These are phyloP conservation scores for Pseudochromis fuscus DNA, from an alignment of 2,797 vertebrate genomes.

Conservation along the genomic window DNA sequence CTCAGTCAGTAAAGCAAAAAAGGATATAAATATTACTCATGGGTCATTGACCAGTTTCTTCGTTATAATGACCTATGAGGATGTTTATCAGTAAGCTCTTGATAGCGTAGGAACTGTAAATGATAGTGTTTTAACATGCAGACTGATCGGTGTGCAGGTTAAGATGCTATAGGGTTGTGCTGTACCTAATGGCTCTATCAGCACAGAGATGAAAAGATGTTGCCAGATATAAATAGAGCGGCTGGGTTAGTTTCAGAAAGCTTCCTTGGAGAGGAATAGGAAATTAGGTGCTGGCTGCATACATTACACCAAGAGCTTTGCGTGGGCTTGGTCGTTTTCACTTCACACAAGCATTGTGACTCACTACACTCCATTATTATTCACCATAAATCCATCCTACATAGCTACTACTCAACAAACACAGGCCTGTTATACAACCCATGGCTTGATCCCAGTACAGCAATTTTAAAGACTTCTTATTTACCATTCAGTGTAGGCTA, in stretches of 20 bases:
- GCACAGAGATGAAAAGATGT: constrained; percentile 77
- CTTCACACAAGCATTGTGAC: constrained; percentile 74
- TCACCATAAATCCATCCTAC: constrained; percentile 78
- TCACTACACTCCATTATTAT: constrained; percentile 77
- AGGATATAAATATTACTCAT: not conserved
- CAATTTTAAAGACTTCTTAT: constrained; percentile 63
- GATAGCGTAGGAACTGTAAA: constrained; percentile 4
- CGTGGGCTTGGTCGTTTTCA: constrained; percentile 76
- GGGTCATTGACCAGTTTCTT: not conserved
- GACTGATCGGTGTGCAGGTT: constrained; percentile 49
- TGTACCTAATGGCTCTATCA: constrained; percentile 75
- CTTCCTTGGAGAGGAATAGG: constrained; percentile 82
- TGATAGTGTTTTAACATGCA: constrained; percentile 26
- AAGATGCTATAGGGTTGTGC: constrained; percentile 59
- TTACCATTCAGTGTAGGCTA: constrained; percentile 68
- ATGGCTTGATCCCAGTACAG: constrained; percentile 58
- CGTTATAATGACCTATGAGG: constrained; percentile 8
- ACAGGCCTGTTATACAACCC: constrained; percentile 63
- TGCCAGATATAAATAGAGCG: constrained; percentile 83
- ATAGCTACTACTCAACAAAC: constrained; percentile 66
- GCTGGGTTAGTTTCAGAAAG: constrained; percentile 78
- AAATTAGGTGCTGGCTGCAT: constrained; percentile 83
- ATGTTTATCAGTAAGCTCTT: constrained; percentile 20
- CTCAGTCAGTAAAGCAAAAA: not conserved
- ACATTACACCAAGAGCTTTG: constrained; percentile 80